A percentile compares a stretch with the other conserved stretches of the same genome.
phyloP scores from a whole-genome alignment of 2,113 vertebrate species.

The Ammodytes dubius region DNA sequence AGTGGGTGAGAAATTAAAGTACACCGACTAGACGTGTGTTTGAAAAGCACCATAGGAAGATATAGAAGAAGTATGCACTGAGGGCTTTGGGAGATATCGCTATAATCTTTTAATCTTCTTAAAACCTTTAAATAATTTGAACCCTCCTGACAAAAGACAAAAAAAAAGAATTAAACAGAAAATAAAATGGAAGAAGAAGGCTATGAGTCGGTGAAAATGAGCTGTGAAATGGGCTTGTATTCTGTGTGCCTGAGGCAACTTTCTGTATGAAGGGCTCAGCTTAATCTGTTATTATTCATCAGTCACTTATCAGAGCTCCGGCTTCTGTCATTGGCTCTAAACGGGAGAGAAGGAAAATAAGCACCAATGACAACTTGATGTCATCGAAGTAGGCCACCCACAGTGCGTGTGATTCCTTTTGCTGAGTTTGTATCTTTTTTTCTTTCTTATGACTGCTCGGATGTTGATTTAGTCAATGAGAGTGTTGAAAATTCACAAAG shows the following conservation, averaged over 20 bases:
- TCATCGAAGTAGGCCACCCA: constrained; percentile 49
- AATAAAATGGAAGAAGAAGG: background rate
- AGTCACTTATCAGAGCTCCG: constrained; percentile 27
- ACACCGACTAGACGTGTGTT: constrained; percentile 6
- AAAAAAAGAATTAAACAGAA: constrained; percentile 2
- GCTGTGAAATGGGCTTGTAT: constrained; percentile 40
- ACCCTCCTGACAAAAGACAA: background rate
- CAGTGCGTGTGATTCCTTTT: constrained; percentile 28
- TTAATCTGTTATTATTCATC: constrained; percentile 43
- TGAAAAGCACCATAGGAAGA: constrained; percentile 11
- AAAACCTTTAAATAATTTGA: constrained; percentile 30
- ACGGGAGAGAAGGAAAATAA: constrained; percentile 34
- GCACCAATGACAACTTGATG: constrained; percentile 31
- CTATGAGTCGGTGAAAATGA: constrained; percentile 13
- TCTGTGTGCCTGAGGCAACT: constrained; percentile 30
- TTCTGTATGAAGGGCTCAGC: constrained; percentile 12
- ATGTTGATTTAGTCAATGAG: constrained; percentile 37
- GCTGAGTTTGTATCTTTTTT: constrained; percentile 44
- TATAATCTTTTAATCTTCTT: constrained; percentile 41
- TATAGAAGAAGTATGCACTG: constrained; percentile 2
- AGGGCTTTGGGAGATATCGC: constrained; percentile 9
- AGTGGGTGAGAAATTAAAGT: constrained; percentile 29
- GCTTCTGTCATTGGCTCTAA: constrained; percentile 47
- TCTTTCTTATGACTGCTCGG: constrained; percentile 17
- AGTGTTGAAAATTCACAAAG: constrained; percentile 1